A percentile compares a stretch with the other conserved stretches of the same genome.
Evolutionary conservation across 2,113 vertebrate species (phyloP).

Genomic region (Chiloscyllium plagiosum): DNA sequence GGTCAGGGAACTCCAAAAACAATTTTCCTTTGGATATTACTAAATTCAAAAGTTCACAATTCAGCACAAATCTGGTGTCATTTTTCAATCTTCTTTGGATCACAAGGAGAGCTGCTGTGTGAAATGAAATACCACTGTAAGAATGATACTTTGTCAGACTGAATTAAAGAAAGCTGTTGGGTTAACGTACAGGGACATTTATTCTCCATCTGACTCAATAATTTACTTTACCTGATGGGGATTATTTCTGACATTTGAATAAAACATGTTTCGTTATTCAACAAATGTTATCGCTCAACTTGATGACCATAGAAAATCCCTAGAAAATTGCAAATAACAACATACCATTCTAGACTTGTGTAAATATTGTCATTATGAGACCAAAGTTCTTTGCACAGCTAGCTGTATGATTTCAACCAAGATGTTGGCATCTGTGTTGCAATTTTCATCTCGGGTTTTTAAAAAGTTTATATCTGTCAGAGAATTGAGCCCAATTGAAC

Average conservation of each 20-base stretch:
- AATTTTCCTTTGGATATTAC: not conserved
- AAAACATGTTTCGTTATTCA: not conserved
- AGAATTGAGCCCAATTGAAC: too few species aligned
- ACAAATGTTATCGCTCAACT: not conserved
- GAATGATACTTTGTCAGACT: not conserved
- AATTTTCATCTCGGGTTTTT: not conserved
- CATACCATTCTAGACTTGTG: not conserved
- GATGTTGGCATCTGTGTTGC: not conserved
- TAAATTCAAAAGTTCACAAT: not conserved
- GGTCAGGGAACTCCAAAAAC: too few species aligned
- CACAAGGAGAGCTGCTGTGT: not conserved
- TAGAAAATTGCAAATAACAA: not conserved
- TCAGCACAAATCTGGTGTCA: not conserved
- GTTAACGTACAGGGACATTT: not conserved
- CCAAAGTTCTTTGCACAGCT: not conserved
- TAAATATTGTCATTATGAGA: not conserved
- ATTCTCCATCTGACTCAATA: not conserved
- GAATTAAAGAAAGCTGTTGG: not conserved
- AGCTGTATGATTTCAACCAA: not conserved
- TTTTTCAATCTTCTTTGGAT: not conserved
- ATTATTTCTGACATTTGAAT: not conserved
- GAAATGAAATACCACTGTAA: not conserved
- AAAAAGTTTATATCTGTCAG: not conserved
- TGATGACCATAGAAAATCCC: not conserved
- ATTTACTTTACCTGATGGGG: not conserved